Conservation (phyloP, 2,113 vertebrate species). For the Galbula dea region DNA sequence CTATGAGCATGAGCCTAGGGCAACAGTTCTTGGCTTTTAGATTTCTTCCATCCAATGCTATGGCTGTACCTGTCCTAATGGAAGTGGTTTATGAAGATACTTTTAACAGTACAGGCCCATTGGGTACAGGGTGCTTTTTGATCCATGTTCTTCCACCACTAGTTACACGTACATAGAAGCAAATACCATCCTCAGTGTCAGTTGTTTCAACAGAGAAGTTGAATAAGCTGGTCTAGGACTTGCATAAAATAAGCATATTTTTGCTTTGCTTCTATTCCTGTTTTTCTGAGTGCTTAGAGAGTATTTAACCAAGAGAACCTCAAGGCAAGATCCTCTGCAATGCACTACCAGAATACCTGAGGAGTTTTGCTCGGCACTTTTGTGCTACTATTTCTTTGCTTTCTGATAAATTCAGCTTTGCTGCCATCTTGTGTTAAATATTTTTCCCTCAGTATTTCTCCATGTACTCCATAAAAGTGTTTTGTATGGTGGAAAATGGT, state of each 20-base stretch:
- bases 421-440: constrained; percentile 72
- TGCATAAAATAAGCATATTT: background rate
- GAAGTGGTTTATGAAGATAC: background rate
- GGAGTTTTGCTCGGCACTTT: background rate
- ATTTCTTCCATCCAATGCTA: background rate
- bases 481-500: background rate
- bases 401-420: constrained; percentile 37
- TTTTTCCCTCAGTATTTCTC: background rate
- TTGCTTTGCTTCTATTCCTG: background rate
- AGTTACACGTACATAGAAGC: rapidly evolving
- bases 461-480: rapidly evolving
- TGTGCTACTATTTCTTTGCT: background rate
- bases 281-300: background rate
- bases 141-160: background rate
- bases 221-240: background rate
- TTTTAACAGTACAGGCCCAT: background rate
- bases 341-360: background rate
- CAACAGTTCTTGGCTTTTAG: background rate
- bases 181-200: background rate
- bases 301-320: background rate
- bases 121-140: background rate
- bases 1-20: background rate
- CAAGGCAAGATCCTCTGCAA: background rate
- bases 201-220: background rate
- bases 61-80: background rate